Percentiles rank a stretch among this genome's conserved stretches.
Conservation (phyloP, 2,797 vertebrate genomes). For the Halcyon smyrnensis region DNA sequence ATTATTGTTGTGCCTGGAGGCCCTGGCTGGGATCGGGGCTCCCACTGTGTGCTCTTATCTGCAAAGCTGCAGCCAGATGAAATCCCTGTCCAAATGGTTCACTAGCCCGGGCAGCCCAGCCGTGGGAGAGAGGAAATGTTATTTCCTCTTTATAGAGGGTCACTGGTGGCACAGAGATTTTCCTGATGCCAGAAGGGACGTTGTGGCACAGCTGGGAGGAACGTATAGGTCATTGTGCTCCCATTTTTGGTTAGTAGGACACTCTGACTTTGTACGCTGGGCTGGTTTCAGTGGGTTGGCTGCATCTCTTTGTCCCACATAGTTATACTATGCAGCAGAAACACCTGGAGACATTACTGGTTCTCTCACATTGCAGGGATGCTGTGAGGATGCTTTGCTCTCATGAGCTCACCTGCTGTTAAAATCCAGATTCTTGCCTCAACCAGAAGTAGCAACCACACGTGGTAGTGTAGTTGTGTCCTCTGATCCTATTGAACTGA, state of each 20-base stretch:
- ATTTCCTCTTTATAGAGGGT: neutral
- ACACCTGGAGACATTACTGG: neutral
- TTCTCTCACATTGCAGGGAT: neutral
- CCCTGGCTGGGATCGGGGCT: neutral
- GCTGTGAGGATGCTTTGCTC: neutral
- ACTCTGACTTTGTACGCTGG: neutral
- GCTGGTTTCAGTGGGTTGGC: neutral
- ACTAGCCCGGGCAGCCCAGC: neutral
- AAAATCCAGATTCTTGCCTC: neutral
- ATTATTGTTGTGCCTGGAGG: neutral
- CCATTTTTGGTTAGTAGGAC: neutral
- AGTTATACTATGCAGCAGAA: neutral
- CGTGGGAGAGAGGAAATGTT: neutral
- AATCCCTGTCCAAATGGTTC: neutral
- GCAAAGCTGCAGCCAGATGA: slow-evolving; percentile 7
- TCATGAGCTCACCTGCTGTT: neutral
- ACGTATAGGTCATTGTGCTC: neutral
- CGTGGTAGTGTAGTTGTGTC: neutral
- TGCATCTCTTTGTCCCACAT: neutral
- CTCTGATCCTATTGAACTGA: neutral
- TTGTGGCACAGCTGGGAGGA: neutral
- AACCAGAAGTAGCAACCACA: neutral
- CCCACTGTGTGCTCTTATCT: neutral
- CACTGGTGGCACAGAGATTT: neutral
- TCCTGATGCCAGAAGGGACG: neutral